Evolutionary conservation across 2,113 vertebrate genomes (phyloP), one percentile per base, ranked within the genome.

Genomic region (Malurus alboscapulatus): DNA sequence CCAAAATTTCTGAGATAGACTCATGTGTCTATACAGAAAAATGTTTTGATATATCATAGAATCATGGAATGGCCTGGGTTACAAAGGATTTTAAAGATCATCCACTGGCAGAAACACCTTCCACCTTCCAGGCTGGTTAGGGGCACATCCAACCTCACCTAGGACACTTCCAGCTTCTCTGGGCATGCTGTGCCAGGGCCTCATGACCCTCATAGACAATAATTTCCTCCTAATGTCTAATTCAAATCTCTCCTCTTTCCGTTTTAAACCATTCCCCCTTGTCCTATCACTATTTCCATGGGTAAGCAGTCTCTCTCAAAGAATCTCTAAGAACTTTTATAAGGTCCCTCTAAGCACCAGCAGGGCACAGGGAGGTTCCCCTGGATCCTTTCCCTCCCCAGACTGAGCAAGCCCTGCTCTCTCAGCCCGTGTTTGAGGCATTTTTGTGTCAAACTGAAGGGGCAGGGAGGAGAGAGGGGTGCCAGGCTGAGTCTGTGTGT

Each of bases 401-500:
- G 9, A 4, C 20, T 42, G 25, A 17, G 26, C 42, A 30, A 10
- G 0, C 3, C 4, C 20, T 17, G 14, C 32, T 32, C 17, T 25
- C 34, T 27, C 50, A 79, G 17, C 3, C 42, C 18, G 11, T 15
- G 18, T 10, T 22, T 4, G 1, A 1, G 12, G 16, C 45, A 19
- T 6, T 36, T 79, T 68, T 34, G 6, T 20, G 6, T 34, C 47
- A 38, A 25, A 18, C 14, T 48, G 61, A 58, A n/a, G 45, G 47
- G 19, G 9, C 30, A 48, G 22, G 48, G 26, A 79, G 57, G n/a
- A 84, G 12, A 73, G 30, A 76, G 6, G 19, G 4, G 2, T 2
- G 3, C 12, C 1, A 1, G n/a, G 6, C 18, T 18, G 50, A 19
- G 14, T 3, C n/a, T 13, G 12, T n/a, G 7, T 67, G 12, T 14